Base-by-base conservation (phyloP, 1,140 invertebrate genomes). In the Rhagoletis zephyria region DNA sequence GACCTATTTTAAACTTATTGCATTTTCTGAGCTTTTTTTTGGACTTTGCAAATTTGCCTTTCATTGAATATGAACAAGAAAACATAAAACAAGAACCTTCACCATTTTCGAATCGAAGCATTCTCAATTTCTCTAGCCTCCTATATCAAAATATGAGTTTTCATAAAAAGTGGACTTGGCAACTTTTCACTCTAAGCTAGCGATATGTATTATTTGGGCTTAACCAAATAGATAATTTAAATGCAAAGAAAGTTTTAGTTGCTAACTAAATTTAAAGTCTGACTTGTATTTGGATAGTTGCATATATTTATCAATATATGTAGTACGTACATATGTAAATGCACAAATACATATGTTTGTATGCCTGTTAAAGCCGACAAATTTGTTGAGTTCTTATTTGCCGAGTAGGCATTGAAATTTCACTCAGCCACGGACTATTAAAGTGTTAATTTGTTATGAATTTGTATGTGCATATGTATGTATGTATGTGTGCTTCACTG, bases 191-290 rank as follows among this genome's bases (percentile, higher is more conserved):
- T 30, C 30, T 30, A 30, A 30, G 30, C 30, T 30, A 30, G 30
- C 30, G 30, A 30, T 30, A 30, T 30, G 64, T 12, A 42, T 19
- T 14, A 48, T 16, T 51, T 74, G 45, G 70, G 70, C 45, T 48
- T 48, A 48, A 12, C 70, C 16, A 48, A 45, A 74, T 74, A 1
- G 70, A 74, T 48, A 48, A 12, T 74, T 74, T 45, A 42, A 14
- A 74, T 74, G 70, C 45, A 74, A 74, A 74, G 70, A 74, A 51
- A 48, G 70, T 74, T 74, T 48, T 74, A 74, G 45, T 74, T 74
- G 61, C 61, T 63, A 63, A 12, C 9, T 63, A n/a, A n/a, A 63
- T 4, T 9, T 63, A 3, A 63, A 63, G 61, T n/a, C n/a, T 63
- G 4, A 4, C 5, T 16, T 30, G 5, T 30, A 14, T 63, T 4